Conservation (phyloP, 1,140 invertebrate species). For the Panagrolaimus sp. region DNA sequence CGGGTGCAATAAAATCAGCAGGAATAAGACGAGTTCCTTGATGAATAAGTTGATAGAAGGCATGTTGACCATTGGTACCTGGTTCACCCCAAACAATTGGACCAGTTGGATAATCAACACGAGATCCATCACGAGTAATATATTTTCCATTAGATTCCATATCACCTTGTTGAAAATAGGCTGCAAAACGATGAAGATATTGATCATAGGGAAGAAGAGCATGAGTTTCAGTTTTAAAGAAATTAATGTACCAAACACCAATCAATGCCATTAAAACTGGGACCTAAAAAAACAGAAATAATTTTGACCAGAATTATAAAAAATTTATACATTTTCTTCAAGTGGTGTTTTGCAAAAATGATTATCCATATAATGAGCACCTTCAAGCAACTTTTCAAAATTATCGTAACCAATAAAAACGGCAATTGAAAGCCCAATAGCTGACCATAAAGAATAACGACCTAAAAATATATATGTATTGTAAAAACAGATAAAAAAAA, state of each 20-base stretch:
- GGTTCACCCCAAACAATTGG: conserved; percentile 93
- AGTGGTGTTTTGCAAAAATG: conserved; percentile 82
- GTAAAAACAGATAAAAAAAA: too few species aligned
- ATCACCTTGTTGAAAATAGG: conserved; percentile 99
- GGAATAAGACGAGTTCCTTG: conserved; percentile 84
- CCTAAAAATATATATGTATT: too few species aligned
- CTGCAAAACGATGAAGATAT: conserved; percentile 94
- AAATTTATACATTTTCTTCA: conserved; percentile 72
- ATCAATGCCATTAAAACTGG: conserved; percentile 87
- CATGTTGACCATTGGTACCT: conserved; percentile 98
- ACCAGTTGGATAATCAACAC: conserved; percentile 77
- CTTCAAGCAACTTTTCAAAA: conserved; percentile 82
- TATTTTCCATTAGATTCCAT: conserved; percentile 99
- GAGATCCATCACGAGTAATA: conserved; percentile 65
- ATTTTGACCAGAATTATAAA: too few species aligned
- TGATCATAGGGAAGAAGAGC: conserved; percentile 94
- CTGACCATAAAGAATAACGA: conserved; percentile 88
- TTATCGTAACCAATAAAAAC: conserved; percentile 85
- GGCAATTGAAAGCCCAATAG: conserved; percentile 91
- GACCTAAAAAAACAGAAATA: conserved; percentile 48
- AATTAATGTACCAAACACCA: conserved; percentile 93
- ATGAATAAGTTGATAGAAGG: conserved; percentile 93
- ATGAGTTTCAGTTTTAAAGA: conserved; percentile 88
- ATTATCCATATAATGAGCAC: conserved; percentile 86
- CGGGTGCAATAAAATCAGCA: conserved; percentile 91